Conservation (phyloP, 2,797 vertebrate genomes). For the Eulemur coronatus region DNA sequence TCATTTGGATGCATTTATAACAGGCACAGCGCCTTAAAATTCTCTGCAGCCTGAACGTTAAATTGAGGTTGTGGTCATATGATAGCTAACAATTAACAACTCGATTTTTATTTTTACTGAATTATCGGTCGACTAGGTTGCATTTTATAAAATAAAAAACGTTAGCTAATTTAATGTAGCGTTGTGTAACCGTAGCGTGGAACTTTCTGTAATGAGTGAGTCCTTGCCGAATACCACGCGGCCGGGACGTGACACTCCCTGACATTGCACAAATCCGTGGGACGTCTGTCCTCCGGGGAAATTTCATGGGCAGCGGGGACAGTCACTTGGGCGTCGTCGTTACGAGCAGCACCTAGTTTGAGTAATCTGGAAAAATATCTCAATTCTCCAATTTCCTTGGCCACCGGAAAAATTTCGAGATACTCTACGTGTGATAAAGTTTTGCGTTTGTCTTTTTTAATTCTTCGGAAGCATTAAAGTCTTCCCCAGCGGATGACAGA, state of each 20-base stretch:
- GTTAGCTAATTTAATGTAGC: background rate
- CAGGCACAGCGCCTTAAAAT: background rate
- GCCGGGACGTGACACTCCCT: background rate
- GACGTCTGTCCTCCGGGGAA: background rate
- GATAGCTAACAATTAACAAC: background rate
- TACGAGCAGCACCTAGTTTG: background rate
- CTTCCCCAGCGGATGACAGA: background rate
- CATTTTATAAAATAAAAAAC: conserved; percentile 22
- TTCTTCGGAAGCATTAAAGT: background rate
- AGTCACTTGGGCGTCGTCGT: background rate
- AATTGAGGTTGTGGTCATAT: background rate
- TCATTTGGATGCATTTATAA: background rate
- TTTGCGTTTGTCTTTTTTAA: background rate
- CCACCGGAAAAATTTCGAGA: background rate
- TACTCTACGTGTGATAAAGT: background rate
- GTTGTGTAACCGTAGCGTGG: background rate
- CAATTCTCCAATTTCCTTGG: background rate
- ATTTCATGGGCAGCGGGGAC: background rate
- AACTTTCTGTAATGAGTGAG: background rate
- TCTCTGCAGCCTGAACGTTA: background rate
- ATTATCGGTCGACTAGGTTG: background rate
- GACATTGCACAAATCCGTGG: background rate
- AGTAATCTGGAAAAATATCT: background rate
- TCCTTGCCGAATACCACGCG: background rate
- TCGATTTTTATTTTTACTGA: conserved; percentile 44